phyloP scores from a whole-genome alignment of 1,140 invertebrate species.

The Aphaenogaster rudis region DNA sequence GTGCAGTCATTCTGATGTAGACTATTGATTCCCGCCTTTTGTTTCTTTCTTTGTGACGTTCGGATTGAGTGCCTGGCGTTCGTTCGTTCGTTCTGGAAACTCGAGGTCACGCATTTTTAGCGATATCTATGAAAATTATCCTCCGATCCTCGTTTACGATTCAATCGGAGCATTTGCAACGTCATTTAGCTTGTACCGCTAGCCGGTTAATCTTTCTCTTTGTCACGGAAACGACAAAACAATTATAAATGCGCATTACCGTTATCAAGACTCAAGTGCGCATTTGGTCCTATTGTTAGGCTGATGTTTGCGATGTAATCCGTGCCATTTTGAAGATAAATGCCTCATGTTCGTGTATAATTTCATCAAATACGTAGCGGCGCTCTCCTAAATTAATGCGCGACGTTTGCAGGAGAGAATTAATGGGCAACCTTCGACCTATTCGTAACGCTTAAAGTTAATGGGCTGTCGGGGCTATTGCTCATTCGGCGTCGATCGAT shows the following conservation, averaged over 20 bases:
- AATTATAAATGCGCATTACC: neutral
- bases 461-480: neutral
- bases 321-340: slow-evolving; percentile 33
- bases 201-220: no score
- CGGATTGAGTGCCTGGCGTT: neutral
- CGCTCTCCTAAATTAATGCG: slow-evolving; percentile 32
- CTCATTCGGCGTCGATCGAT: slow-evolving; percentile 3
- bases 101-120: neutral
- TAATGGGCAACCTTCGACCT: slow-evolving; percentile 27
- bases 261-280: neutral
- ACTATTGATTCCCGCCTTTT: neutral
- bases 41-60: neutral
- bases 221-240: neutral
- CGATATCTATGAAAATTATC: neutral
- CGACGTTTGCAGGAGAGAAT: neutral
- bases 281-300: neutral
- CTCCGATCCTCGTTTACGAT: neutral
- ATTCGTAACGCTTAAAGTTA: neutral
- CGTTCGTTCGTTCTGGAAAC: neutral
- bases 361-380: slow-evolving; percentile 31
- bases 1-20: neutral
- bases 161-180: neutral
- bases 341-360: neutral
- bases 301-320: neutral
- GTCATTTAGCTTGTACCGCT: neutral